Percentiles rank a stretch among this genome's conserved stretches.
These are phyloP conservation scores for Meriones psammophilus DNA, from an alignment of 2,797 vertebrate species.

Conservation along the genomic window DNA sequence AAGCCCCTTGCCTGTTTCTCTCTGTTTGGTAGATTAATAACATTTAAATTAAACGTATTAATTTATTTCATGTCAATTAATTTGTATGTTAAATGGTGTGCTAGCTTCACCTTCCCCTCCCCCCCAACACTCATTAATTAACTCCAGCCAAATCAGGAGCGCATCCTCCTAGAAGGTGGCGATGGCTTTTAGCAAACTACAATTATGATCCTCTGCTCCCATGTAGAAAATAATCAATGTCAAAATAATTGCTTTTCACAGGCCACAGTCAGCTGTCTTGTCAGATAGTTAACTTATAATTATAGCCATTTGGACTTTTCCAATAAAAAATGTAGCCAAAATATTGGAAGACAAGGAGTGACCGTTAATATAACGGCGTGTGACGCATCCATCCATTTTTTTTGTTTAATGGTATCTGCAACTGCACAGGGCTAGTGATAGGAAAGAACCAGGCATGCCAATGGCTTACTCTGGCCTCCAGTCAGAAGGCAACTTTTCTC, in stretches of 20 bases:
- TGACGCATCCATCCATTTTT: not conserved
- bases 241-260: constrained; percentile 88
- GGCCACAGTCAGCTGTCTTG: constrained; percentile 83
- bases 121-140: constrained; percentile 84
- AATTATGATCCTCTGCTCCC: constrained; percentile 71
- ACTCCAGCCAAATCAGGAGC: constrained; percentile 78
- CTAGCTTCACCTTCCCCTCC: constrained; percentile 57
- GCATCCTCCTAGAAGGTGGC: constrained; percentile 68
- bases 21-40: constrained; percentile 86
- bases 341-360: constrained; percentile 67
- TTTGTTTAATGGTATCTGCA: not conserved
- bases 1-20: constrained; percentile 77
- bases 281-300: constrained; percentile 86
- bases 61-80: constrained; percentile 87
- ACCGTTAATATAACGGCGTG: constrained; percentile 54
- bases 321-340: constrained; percentile 67
- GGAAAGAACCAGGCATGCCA: not conserved
- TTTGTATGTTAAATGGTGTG: constrained; percentile 83
- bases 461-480: not conserved
- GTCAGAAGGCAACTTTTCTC: not conserved
- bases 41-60: constrained; percentile 87
- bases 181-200: constrained; percentile 78
- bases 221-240: constrained; percentile 85
- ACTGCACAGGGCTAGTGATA: rapidly evolving
- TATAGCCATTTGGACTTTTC: constrained; percentile 80